Conservation (phyloP, 1,140 invertebrate species). For the Archivesica marissinica region DNA sequence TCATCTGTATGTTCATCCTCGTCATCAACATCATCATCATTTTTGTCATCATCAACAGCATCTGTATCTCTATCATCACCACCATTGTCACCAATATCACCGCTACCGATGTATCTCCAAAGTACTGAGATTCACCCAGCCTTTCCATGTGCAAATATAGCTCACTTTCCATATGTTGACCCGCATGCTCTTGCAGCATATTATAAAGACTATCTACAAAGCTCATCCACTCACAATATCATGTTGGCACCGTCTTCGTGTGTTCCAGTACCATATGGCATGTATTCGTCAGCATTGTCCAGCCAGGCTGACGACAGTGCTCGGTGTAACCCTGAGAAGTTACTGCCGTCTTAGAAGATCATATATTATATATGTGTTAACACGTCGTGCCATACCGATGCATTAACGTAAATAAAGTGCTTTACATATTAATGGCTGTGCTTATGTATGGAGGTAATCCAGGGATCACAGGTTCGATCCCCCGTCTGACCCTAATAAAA, state of each 20-base stretch:
- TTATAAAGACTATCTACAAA: slow-evolving; percentile 17
- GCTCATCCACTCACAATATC: slow-evolving; percentile 15
- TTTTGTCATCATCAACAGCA: not conserved
- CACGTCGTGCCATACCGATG: not conserved
- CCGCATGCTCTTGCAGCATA: slow-evolving; percentile 17
- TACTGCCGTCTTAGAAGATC: not conserved
- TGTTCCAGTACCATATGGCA: not conserved
- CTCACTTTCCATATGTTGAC: not conserved
- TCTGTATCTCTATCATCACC: not conserved
- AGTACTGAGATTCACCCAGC: not conserved
- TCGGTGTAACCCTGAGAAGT: not conserved
- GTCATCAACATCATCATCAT: not conserved
- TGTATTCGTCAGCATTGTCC: not conserved
- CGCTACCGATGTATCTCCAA: slow-evolving; percentile 2
- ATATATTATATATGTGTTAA: too few species aligned
- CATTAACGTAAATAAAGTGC: slow-evolving; percentile 23
- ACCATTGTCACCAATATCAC: not conserved
- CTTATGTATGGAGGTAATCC: too few species aligned
- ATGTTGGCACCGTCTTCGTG: slow-evolving; percentile 8
- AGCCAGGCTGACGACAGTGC: not conserved
- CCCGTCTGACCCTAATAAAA: too few species aligned
- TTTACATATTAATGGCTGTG: too few species aligned
- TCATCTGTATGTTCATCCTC: too few species aligned
- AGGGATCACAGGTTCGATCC: too few species aligned
- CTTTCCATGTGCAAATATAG: not conserved